Conservation (phyloP, 2,113 vertebrate species). For the Porphyrio hochstetteri region DNA sequence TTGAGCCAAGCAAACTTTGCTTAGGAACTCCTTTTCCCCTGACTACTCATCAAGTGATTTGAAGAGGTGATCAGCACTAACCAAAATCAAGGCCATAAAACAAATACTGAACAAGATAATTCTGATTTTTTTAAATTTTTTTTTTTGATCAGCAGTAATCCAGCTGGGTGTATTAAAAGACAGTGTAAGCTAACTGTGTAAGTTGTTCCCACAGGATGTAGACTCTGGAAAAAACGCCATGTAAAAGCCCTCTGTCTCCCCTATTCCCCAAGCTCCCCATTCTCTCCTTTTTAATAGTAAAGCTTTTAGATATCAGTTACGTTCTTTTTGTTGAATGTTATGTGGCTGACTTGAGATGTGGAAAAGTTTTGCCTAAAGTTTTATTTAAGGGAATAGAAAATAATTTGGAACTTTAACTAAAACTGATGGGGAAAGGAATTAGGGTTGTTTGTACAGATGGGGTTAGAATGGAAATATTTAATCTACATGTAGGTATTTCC, state of each 20-base stretch:
- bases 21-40: neutral
- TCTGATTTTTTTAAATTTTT: neutral
- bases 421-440: constrained; percentile 36
- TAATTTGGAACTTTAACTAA: constrained; percentile 32
- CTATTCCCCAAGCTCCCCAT: neutral
- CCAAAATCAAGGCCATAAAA: neutral
- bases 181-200: neutral
- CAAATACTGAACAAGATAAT: neutral
- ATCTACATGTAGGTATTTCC: constrained; percentile 19
- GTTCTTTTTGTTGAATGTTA: neutral
- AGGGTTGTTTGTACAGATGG: constrained; percentile 58
- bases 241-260: neutral
- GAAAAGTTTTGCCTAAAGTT: constrained; percentile 50
- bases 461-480: constrained; percentile 55
- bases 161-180: neutral
- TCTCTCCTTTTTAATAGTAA: neutral
- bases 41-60: neutral
- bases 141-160: neutral
- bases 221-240: neutral
- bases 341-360: constrained; percentile 12
- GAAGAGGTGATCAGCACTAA: neutral
- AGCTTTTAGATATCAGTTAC: constrained; percentile 29
- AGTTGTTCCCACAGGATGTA: neutral
- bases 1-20: neutral
- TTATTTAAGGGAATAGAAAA: constrained; percentile 29